Conservation (phyloP, 2,113 vertebrate genomes). For the Athene cunicularia region DNA sequence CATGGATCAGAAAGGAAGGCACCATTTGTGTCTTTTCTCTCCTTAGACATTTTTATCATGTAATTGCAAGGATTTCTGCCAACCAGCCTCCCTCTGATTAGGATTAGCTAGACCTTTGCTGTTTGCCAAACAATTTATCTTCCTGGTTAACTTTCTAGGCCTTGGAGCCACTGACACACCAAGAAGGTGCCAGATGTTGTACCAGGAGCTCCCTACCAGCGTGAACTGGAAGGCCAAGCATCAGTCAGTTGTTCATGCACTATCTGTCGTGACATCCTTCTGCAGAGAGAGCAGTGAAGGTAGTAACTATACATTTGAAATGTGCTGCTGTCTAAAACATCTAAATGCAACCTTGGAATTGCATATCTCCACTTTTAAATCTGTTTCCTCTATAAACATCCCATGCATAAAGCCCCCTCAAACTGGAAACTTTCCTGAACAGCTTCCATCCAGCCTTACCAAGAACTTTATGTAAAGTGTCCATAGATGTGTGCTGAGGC, state of each 20-base stretch:
- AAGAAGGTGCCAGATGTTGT: not conserved
- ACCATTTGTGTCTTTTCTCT: not conserved
- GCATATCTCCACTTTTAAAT: not conserved
- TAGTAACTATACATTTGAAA: not conserved
- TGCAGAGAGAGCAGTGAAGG: not conserved
- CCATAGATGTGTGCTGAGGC: not conserved
- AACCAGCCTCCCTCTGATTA: not conserved
- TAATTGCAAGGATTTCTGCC: not conserved
- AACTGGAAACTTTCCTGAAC: not conserved
- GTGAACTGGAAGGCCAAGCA: not conserved
- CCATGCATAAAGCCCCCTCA: not conserved
- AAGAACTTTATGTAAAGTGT: not conserved
- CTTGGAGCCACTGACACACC: not conserved
- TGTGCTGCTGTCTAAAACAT: not conserved
- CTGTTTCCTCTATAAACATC: not conserved
- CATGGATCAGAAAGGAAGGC: not conserved
- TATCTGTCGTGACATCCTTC: not conserved
- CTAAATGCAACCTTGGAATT: not conserved
- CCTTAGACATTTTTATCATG: not conserved
- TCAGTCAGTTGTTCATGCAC: not conserved
- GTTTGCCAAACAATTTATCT: not conserved
- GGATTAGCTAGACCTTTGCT: not conserved
- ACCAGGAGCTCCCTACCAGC: not conserved
- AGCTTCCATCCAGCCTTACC: not conserved
- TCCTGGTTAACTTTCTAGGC: not conserved